Base-by-base conservation (phyloP, 2,888 invertebrate genomes). In the Polyploca ridens region DNA sequence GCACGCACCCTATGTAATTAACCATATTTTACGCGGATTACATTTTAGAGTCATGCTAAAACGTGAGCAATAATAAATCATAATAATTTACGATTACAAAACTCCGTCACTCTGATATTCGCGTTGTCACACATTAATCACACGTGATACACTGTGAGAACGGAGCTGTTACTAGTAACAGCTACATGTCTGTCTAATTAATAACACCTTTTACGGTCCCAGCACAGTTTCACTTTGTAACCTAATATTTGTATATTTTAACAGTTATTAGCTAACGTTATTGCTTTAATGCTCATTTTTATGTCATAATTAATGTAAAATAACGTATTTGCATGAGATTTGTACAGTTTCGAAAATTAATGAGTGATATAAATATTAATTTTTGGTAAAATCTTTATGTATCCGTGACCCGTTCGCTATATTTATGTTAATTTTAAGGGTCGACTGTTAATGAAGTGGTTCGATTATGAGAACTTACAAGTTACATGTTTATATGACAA, bases 271-370 rank as follows among this genome's bases (percentile, higher is more conserved):
- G 63, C 54, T 57, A 58, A 58, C 66, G 68, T 73, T 72, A 78
- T 75, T 67, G 70, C 62, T 69, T 64, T 74, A 74, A 73, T 77
- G 75, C 77, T 79, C 76, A 74, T 73, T 63, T 77, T 81, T 75
- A 83, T 79, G 74, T 74, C 72, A 73, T 75, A 77, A 77, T 78
- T 78, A 79, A 79, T 75, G 72, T 68, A 64, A 65, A 71, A 66
- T 67, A 62, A 68, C 60, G 41, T 69, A 75, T 77, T 76, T 71
- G 69, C 69, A 74, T 75, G 73, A 69, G 33, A 64, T 67, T 65
- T 41, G 58, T 58, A 58, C 58, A 58, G 58, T 58, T 58, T 6
- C 54, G 54, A 54, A 54, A 54, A 54, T 54, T 54, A 54, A 54
- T 54, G 54, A 54, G 19, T 4, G 16, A 19, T 19, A 19, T 54